Conservation (phyloP, 1,140 invertebrate genomes). For the Drosophila pectinifera region DNA sequence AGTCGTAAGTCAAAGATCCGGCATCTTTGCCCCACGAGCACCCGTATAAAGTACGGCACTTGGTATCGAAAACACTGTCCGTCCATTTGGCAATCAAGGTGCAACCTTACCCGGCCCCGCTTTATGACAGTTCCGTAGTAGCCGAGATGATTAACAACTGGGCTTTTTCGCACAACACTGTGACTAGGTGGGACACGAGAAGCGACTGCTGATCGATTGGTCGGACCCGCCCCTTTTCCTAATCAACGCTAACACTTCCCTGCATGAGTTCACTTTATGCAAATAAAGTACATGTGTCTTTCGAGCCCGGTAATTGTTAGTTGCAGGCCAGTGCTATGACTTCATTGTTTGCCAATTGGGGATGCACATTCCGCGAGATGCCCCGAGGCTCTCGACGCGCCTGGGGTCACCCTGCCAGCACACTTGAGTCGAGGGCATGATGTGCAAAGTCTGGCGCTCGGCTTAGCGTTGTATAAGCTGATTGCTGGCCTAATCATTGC, state of each 20-base stretch:
- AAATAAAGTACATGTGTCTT: not conserved
- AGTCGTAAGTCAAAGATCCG: slow-evolving; percentile 47
- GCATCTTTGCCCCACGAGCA: slow-evolving; percentile 5
- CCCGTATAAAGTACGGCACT: slow-evolving; percentile 1
- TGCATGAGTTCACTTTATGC: not conserved
- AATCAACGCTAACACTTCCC: slow-evolving; percentile 3
- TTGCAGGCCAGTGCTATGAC: slow-evolving; percentile 4
- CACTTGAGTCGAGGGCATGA: slow-evolving; percentile 43
- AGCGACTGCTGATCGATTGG: slow-evolving; percentile 18
- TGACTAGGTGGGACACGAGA: slow-evolving; percentile 53
- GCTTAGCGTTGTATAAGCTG: slow-evolving; percentile 28
- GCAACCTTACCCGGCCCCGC: slow-evolving; percentile 39
- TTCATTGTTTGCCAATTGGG: slow-evolving; percentile 48
- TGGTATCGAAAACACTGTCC: slow-evolving; percentile 14
- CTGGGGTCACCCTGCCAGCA: slow-evolving; percentile 19
- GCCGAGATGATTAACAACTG: slow-evolving; percentile 34
- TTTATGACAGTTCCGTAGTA: slow-evolving; percentile 46
- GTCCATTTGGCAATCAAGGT: slow-evolving; percentile 22
- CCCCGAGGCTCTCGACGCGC: not conserved
- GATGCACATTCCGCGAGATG: slow-evolving; percentile 61
- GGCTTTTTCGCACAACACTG: slow-evolving; percentile 28
- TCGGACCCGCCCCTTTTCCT: slow-evolving; percentile 2
- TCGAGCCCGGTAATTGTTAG: no score
- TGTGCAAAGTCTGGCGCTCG: slow-evolving; percentile 48
- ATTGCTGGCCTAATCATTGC: slow-evolving; percentile 36